Evolutionary conservation across 2,113 vertebrate genomes (phyloP).

Genomic region (Bucco capensis): DNA sequence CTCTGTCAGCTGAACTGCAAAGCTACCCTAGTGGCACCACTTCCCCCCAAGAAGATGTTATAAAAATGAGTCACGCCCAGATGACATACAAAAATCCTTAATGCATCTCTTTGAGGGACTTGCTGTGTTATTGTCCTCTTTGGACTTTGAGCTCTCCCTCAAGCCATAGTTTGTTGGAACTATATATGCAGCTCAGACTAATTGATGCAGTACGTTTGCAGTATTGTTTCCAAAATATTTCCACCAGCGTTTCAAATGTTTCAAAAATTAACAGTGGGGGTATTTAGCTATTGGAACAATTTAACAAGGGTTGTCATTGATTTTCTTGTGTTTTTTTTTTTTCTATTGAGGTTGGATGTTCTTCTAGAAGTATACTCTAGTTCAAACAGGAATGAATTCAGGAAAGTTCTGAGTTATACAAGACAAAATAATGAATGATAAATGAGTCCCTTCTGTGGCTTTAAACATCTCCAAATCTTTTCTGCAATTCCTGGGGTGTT

Average conservation of each 20-base stretch:
- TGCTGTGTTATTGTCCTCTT: slow-evolving; percentile 66
- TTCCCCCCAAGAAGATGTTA: slow-evolving; percentile 54
- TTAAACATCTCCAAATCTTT: not conserved
- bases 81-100: slow-evolving; percentile 64
- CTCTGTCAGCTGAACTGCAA: slow-evolving; percentile 34
- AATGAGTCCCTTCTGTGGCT: not conserved
- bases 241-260: slow-evolving; percentile 41
- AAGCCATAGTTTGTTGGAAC: slow-evolving; percentile 63
- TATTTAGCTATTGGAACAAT: slow-evolving; percentile 52
- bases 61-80: slow-evolving; percentile 64
- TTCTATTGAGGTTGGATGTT: slow-evolving; percentile 41
- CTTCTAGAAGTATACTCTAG: slow-evolving; percentile 28
- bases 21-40: slow-evolving; percentile 28
- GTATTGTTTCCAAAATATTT: slow-evolving; percentile 63
- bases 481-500: not conserved
- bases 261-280: slow-evolving; percentile 63
- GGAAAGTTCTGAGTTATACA: slow-evolving; percentile 30
- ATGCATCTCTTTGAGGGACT: slow-evolving; percentile 58
- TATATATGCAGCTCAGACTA: slow-evolving; percentile 58
- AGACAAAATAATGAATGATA: not conserved
- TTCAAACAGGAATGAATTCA: slow-evolving; percentile 36
- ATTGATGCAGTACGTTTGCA: slow-evolving; percentile 64
- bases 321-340: not conserved
- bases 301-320: slow-evolving; percentile 38
- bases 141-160: slow-evolving; percentile 55